phyloP scores from a whole-genome alignment of 2,113 vertebrate genomes.

The Gambusia affinis region DNA sequence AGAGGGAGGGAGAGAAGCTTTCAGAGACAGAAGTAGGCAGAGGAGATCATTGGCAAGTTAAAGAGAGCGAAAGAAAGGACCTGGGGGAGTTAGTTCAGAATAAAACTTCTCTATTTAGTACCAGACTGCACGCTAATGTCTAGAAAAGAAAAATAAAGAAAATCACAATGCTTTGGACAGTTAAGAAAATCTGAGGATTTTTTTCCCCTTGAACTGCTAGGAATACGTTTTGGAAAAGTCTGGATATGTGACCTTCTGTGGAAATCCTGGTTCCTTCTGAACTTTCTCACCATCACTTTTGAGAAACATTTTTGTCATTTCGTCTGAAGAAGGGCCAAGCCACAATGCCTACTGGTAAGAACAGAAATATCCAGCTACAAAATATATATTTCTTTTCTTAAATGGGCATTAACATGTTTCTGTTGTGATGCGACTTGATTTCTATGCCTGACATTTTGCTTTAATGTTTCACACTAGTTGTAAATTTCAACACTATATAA shows the following conservation, averaged over 20 bases:
- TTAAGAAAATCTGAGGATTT: conserved; percentile 35
- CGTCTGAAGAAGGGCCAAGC: conserved; percentile 34
- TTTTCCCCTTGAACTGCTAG: conserved; percentile 2
- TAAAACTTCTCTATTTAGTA: conserved; percentile 42
- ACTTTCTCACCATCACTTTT: conserved; percentile 13
- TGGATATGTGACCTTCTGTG: conserved; percentile 63
- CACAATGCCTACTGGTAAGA: conserved; percentile 78
- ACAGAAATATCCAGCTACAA: neutral
- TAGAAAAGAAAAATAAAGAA: conserved; percentile 29
- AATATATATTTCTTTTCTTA: neutral
- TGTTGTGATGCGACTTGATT: conserved; percentile 19
- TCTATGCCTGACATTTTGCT: conserved; percentile 9
- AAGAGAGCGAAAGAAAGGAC: conserved; percentile 37
- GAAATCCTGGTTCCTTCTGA: conserved; percentile 23
- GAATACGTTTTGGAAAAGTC: conserved; percentile 56
- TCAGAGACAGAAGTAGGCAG: conserved; percentile 31
- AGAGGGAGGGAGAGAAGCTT: conserved; percentile 36
- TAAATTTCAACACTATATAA: neutral
- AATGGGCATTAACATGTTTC: neutral
- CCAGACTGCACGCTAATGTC: conserved; percentile 29
- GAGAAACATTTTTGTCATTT: neutral
- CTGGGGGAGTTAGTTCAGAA: conserved; percentile 31
- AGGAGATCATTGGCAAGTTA: conserved; percentile 52
- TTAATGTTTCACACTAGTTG: neutral
- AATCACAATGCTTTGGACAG: conserved; percentile 52